Conservation (phyloP, 2,888 invertebrate genomes). For the Theodoxus fluviatilis region DNA sequence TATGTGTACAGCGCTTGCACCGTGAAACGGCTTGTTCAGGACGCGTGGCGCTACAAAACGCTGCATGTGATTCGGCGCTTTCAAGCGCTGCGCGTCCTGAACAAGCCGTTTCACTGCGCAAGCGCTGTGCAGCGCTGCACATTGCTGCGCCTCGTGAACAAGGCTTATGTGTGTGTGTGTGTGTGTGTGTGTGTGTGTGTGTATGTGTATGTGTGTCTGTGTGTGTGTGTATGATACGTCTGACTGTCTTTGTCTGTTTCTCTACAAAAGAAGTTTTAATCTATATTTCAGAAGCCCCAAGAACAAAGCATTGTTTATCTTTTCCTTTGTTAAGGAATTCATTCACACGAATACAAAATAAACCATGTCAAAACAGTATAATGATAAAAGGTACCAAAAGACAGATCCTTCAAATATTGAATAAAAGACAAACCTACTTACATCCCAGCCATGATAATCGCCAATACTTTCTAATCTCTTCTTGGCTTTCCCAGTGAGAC, state of each 20-base stretch:
- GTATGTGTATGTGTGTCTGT: not conserved
- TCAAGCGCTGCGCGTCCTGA: too few species aligned
- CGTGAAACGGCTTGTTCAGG: too few species aligned
- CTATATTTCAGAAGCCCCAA: not conserved
- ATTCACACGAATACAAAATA: not conserved
- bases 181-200: not conserved
- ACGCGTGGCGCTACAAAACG: too few species aligned
- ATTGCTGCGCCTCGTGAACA: too few species aligned
- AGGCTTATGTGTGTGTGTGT: not conserved
- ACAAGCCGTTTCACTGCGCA: too few species aligned
- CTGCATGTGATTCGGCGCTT: too few species aligned
- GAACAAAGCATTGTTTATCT: not conserved
- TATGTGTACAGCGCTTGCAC: too few species aligned
- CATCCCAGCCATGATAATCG: conserved; percentile 92
- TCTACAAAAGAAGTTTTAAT: not conserved
- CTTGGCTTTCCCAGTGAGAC: conserved; percentile 78
- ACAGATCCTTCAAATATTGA: not conserved
- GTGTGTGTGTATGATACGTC: too few species aligned
- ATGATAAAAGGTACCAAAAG: not conserved
- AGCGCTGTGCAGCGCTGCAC: too few species aligned
- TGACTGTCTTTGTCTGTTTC: not conserved
- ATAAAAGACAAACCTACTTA: conserved; percentile 67
- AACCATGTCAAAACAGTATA: not conserved
- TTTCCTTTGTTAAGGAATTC: not conserved
- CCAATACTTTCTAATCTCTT: conserved; percentile 80